These are phyloP conservation scores for Nysson spinosus DNA, from an alignment of 2,888 invertebrate species.

Conservation along the genomic window DNA sequence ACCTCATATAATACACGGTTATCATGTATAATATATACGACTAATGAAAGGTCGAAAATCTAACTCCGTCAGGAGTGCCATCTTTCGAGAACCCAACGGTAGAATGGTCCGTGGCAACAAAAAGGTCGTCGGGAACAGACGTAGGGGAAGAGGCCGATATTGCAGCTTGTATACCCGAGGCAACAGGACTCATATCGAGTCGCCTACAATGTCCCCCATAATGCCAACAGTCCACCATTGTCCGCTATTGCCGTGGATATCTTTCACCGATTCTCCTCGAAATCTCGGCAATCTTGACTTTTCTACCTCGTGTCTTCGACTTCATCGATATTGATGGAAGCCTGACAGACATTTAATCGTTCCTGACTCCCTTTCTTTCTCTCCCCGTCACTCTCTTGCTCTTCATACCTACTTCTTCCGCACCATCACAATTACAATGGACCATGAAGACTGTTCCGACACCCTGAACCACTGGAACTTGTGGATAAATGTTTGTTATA, in stretches of 20 bases:
- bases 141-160: slow-evolving; percentile 63
- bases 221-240: slow-evolving; percentile 72
- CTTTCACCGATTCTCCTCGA: slow-evolving; percentile 54
- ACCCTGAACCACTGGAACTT: slow-evolving; percentile 21
- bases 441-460: neutral
- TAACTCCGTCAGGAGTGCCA: too few species aligned
- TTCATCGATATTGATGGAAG: slow-evolving; percentile 42
- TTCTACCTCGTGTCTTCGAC: slow-evolving; percentile 13
- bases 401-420: slow-evolving; percentile 14
- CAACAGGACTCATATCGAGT: slow-evolving; percentile 70
- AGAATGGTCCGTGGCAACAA: slow-evolving; percentile 1
- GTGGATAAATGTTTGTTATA: slow-evolving; percentile 1
- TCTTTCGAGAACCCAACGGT: neutral
- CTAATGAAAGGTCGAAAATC: too few species aligned
- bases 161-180: slow-evolving; percentile 73
- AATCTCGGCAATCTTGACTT: slow-evolving; percentile 47
- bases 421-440: slow-evolving; percentile 32
- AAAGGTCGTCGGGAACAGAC: neutral
- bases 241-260: slow-evolving; percentile 66
- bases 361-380: slow-evolving; percentile 25
- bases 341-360: slow-evolving; percentile 52
- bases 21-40: too few species aligned
- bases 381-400: slow-evolving; percentile 36
- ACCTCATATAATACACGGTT: too few species aligned
- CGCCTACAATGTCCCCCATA: slow-evolving; percentile 70